These are phyloP conservation scores for Leucophenga varia DNA, from an alignment of 1,140 invertebrate genomes.

Conservation along the genomic window DNA sequence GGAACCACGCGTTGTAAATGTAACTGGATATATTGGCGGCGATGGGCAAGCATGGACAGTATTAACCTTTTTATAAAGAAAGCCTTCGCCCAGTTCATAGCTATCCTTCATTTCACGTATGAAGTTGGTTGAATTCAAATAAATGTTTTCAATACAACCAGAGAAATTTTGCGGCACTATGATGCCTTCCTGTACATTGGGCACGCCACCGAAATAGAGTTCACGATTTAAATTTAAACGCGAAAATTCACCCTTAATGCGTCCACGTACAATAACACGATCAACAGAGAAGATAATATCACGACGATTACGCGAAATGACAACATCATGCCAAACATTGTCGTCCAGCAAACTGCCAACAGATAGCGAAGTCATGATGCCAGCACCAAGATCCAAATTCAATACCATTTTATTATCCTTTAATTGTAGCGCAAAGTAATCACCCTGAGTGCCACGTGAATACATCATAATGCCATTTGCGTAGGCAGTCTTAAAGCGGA, in stretches of 20 bases:
- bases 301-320: slow-evolving; percentile 78
- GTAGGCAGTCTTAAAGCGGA: slow-evolving; percentile 89
- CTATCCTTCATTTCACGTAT: slow-evolving; percentile 76
- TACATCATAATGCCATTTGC: slow-evolving; percentile 91
- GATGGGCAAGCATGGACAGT: slow-evolving; percentile 76
- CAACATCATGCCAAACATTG: slow-evolving; percentile 96
- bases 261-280: slow-evolving; percentile 81
- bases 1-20: slow-evolving; percentile 79
- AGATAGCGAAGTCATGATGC: slow-evolving; percentile 77
- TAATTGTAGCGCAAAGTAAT: slow-evolving; percentile 89
- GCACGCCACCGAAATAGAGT: slow-evolving; percentile 86
- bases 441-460: slow-evolving; percentile 89
- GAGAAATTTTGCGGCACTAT: slow-evolving; percentile 89
- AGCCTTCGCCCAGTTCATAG: slow-evolving; percentile 66
- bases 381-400: slow-evolving; percentile 85
- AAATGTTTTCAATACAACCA: slow-evolving; percentile 94
- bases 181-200: slow-evolving; percentile 81
- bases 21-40: slow-evolving; percentile 81
- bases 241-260: slow-evolving; percentile 86
- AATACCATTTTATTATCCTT: slow-evolving; percentile 86
- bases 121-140: slow-evolving; percentile 87
- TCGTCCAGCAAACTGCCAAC: slow-evolving; percentile 94
- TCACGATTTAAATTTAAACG: slow-evolving; percentile 88
- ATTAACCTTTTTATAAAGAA: slow-evolving; percentile 71
- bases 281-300: slow-evolving; percentile 91